Evolutionary conservation across 1,140 invertebrate genomes (phyloP), one percentile per base, ranked within the genome.

Genomic region (Bombus ignitus): DNA sequence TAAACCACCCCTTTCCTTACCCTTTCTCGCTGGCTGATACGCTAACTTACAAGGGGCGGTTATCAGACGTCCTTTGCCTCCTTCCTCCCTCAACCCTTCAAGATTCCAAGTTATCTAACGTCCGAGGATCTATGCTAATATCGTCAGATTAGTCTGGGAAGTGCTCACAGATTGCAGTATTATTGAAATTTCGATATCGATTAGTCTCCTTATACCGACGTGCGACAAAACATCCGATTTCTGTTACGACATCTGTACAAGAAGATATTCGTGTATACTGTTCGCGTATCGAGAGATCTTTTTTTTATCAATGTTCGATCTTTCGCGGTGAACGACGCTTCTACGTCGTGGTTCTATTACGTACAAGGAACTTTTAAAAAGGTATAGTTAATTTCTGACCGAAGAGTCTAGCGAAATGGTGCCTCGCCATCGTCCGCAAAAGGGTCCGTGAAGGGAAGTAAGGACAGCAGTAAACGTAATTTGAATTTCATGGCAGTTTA

Each of bases 91-190:
- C 93, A 91, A 92, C 92, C 92, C 91, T 85, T 93, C 92, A 94
- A 94, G 93, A 94, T 93, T 93, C 92, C 90, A 84, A 94, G 82
- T 92, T 93, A 94, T 93, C 93, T 93, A 91, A 90, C 88, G 86
- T 90, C 87, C 85, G 88, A 91, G 87, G 91, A 94, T 94, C 92
- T 92, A 93, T 92, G 92, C 91, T 91, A 89, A 93, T 92, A 92
- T 92, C 87, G 89, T 78, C 87, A 91, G 89, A 93, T 92, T 92
- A 90, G 90, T 88, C 78, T 74, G 81, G 83, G 72, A 88, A 89
- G 68, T 87, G 86, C 74, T 68, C 75, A 47, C 70, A 79, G 83
- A 89, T 87, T 77, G 86, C 53, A 73, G 86, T 65, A 68, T 89
- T 91, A 89, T 91, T 89, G 87, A 91, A 91, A 89, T 91, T 91